Evolutionary conservation across 2,888 invertebrate species (phyloP).

Genomic region (Torymus aiolomorphi): DNA sequence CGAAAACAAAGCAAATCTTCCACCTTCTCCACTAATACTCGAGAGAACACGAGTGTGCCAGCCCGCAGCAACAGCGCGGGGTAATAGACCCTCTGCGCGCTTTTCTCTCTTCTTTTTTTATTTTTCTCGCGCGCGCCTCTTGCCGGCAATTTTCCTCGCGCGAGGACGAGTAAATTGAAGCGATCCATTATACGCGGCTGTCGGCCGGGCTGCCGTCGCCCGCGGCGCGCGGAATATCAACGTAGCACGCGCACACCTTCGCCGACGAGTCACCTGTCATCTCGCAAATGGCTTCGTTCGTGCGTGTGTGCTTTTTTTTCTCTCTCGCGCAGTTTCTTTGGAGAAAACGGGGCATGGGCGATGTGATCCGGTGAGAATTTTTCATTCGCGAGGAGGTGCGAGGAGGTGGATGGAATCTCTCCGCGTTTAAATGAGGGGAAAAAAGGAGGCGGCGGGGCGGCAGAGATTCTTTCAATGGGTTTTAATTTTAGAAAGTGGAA

Average conservation of each 20-base stretch:
- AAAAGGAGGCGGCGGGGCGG: no score
- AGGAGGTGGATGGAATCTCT: no score
- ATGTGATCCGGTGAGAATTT: no score
- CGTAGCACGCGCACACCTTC: neutral
- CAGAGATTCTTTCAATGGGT: no score
- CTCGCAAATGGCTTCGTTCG: neutral
- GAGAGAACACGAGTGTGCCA: neutral
- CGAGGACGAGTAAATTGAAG: constrained; percentile 45
- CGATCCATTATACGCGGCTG: constrained; percentile 47
- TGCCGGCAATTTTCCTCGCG: neutral
- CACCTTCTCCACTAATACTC: no score
- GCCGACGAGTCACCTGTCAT: neutral
- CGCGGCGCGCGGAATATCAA: neutral
- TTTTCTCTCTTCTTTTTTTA: neutral
- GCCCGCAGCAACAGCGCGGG: neutral
- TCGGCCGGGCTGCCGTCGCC: constrained; percentile 20
- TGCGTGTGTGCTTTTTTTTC: no score
- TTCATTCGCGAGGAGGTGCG: no score
- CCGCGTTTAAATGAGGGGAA: no score
- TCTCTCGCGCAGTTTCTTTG: no score
- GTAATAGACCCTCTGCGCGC: constrained; percentile 2
- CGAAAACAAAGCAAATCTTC: no score
- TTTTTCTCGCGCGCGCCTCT: neutral
- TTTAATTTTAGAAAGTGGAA: no score
- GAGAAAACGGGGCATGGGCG: no score